Evolutionary conservation across 2,113 vertebrate species (phyloP), one percentile per base, ranked within the genome.

Genomic region (Mixornis gularis): DNA sequence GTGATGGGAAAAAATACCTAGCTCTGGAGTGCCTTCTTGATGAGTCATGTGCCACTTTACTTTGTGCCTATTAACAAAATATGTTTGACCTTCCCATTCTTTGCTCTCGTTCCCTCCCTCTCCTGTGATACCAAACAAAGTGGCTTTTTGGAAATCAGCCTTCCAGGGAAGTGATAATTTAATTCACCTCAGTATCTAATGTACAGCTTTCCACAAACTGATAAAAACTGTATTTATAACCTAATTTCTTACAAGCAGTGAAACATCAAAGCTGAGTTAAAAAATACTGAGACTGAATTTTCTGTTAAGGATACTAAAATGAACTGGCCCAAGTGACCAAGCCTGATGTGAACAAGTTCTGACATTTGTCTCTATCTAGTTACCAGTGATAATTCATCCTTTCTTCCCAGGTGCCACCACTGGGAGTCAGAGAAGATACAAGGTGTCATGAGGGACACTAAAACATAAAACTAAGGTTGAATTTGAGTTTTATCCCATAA

Each of bases 41-140:
- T 95, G 89, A 94, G 79, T 96, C 94, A 95, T 40, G 53, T 86
- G 48, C 44, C 34, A 24, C 59, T 86, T 77, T 58, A 56, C 83
- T 92, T 89, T 85, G 73, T 79, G 82, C 52, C 66, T 78, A 52
- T 91, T 93, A 91, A 79, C 78, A 92, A 53, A 87, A 87, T 10
- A 40, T 15, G 9, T 83, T 92, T 96, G 80, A 94, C 80, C 74
- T 94, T 91, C 58, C 48, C 27, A 69, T 80, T 91, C 77, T 81
- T 93, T 84, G 60, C 71, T 82, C 43, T 82, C 0, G 1, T 89
- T 80, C 36, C 80, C 58, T 96, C n/a, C 27, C 48, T 92, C 48
- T 85, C 56, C 46, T 94, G 55, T 81, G 68, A 63, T 91, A 90
- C 19, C 49, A 76, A 69, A 90, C 41, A n/a, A 90, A 81, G 62